Evolutionary conservation across 2,113 vertebrate genomes (phyloP), one percentile per base, ranked within the genome.

Genomic region (Leptosomus discolor): DNA sequence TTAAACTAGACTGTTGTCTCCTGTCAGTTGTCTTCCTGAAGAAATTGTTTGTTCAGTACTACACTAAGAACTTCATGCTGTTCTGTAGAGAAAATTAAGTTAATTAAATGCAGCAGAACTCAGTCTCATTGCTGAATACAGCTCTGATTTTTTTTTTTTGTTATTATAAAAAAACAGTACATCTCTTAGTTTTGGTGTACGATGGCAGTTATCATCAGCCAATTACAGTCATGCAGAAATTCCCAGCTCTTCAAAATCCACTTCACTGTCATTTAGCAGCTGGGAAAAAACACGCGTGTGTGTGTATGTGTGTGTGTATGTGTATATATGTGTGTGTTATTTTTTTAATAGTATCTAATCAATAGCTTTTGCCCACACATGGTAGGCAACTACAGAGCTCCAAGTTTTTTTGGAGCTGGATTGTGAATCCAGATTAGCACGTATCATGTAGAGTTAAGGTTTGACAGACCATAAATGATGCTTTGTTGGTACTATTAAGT

Each of bases 21-120:
- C 29, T 70, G 9, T 54, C 57, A 64, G 11, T 54, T 71, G 48
- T 27, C 43, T 74, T 53, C 58, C 34, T 68, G 70, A 74, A 79
- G 45, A 80, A 83, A 73, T 0, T 22, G 43, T 32, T 70, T 63
- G 39, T 76, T 89, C 39, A 24, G 3, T 71, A 41, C 39, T 68
- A 23, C 23, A 86, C 12, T 22, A 70, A 65, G 45, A 79, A 50
- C 15, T 65, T 51, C 8, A 16, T 37, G 32, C 29, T 76, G 37
- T 76, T 81, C 41, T 81, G 26, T 36, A 76, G 29, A 32, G 63
- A 88, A 81, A 65, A 80, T 61, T 36, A 64, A 58, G 50, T 77
- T 69, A 74, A 9, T 77, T 71, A 65, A 83, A 39, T 50, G 54
- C 29, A 92, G n/a, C 29, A 91, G 46, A 94, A 81, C 20, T 80